These are phyloP conservation scores for Microctonus brassicae DNA, from an alignment of 2,888 invertebrate species.

Conservation along the genomic window DNA sequence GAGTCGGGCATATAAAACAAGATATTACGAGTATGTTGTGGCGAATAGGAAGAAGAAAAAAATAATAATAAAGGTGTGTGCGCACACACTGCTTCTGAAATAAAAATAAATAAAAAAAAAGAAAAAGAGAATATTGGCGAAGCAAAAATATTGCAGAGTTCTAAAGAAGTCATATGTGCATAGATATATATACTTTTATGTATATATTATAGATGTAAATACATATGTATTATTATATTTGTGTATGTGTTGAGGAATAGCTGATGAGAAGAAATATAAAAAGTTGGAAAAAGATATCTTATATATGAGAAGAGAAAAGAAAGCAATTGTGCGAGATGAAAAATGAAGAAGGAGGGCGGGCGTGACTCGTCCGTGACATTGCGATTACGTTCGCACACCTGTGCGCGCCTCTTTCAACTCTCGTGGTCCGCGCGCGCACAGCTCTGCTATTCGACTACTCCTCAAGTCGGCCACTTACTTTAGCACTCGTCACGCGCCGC, in stretches of 20 bases:
- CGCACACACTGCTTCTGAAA: neutral
- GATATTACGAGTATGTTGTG: conserved; percentile 46
- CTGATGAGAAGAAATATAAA: too few species aligned
- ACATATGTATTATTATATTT: too few species aligned
- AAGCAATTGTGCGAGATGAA: conserved; percentile 26
- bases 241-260: too few species aligned
- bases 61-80: neutral
- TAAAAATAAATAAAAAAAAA: too few species aligned
- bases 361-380: conserved; percentile 67
- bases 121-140: neutral
- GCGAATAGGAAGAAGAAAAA: conserved; percentile 40
- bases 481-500: conserved; percentile 63
- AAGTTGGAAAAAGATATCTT: too few species aligned
- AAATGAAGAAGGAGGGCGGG: conserved; percentile 47
- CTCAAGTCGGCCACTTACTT: conserved; percentile 61
- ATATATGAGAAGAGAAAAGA: conserved; percentile 26
- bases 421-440: too few species aligned
- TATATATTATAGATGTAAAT: too few species aligned
- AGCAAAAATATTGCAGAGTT: neutral
- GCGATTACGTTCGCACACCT: conserved; percentile 68
- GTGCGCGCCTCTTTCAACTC: too few species aligned
- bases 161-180: neutral
- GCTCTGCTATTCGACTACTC: conserved; percentile 49
- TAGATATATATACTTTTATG: neutral
- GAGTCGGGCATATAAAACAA: conserved; percentile 49